These are phyloP conservation scores for Sphaeramia orbicularis DNA, from an alignment of 2,797 vertebrate species.

Conservation along the genomic window DNA sequence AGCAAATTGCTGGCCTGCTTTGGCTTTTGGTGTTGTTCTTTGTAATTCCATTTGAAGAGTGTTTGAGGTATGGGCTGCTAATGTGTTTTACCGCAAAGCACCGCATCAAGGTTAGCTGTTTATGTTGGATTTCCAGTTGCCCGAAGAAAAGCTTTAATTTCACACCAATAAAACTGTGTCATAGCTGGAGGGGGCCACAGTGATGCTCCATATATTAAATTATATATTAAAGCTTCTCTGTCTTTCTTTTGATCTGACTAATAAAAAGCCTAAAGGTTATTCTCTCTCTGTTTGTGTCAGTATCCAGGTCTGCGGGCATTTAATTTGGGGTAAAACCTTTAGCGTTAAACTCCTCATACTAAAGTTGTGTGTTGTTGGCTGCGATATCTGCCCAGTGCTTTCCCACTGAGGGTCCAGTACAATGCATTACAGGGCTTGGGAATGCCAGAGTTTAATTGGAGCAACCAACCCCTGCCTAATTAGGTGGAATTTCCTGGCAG, in stretches of 20 bases:
- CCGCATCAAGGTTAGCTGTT: constrained; percentile 55
- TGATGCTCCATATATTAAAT: constrained; percentile 40
- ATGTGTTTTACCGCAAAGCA: constrained; percentile 39
- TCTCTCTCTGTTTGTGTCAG: constrained; percentile 39
- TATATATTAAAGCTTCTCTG: constrained; percentile 19
- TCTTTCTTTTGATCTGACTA: constrained; percentile 50
- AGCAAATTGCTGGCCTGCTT: constrained; percentile 42
- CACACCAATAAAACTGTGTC: constrained; percentile 51
- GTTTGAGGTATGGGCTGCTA: constrained; percentile 35
- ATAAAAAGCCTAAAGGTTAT: constrained; percentile 43
- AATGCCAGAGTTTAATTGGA: constrained; percentile 82
- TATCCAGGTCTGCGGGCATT: constrained; percentile 31
- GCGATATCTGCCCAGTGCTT: constrained; percentile 32
- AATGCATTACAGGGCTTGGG: constrained; percentile 74
- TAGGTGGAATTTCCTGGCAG: constrained; percentile 84
- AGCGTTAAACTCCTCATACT: constrained; percentile 13
- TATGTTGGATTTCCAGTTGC: constrained; percentile 57
- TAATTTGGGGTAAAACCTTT: constrained; percentile 44
- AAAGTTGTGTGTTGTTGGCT: constrained; percentile 38
- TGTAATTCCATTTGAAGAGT: constrained; percentile 31
- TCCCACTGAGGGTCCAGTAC: constrained; percentile 54
- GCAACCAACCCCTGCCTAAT: constrained; percentile 78
- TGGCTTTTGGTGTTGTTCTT: constrained; percentile 20
- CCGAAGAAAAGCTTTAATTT: constrained; percentile 66
- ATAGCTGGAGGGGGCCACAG: constrained; percentile 30